Evolutionary conservation across 2,113 vertebrate genomes (phyloP).

Genomic region (Lanius ludovicianus): DNA sequence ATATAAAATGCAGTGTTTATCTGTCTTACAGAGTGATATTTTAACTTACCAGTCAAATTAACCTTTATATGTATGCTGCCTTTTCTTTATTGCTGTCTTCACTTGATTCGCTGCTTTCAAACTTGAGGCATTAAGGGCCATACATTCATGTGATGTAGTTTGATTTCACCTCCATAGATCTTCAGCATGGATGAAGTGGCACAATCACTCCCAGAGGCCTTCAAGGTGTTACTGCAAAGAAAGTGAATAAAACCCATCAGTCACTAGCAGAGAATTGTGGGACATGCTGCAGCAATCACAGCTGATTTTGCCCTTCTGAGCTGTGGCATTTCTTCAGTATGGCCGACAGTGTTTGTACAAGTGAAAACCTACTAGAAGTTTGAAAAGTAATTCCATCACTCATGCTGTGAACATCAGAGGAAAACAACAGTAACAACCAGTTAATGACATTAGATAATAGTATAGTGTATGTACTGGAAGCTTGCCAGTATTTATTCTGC

Average conservation of each 20-base stretch:
- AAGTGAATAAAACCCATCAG: neutral
- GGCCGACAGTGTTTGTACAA: neutral
- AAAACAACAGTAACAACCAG: neutral
- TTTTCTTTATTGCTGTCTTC: neutral
- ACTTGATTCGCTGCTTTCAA: neutral
- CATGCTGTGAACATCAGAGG: neutral
- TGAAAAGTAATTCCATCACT: neutral
- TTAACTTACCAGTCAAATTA: neutral
- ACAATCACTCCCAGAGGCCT: neutral
- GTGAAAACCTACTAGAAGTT: neutral
- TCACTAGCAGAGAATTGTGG: neutral
- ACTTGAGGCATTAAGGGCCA: neutral
- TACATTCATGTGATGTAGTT: neutral
- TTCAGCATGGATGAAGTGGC: neutral
- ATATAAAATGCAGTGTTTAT: neutral
- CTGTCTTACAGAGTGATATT: neutral
- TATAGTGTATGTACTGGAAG: neutral
- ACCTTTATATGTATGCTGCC: neutral
- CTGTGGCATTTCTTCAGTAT: neutral
- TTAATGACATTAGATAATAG: neutral
- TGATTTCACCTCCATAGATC: neutral
- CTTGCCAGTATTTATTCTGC: neutral
- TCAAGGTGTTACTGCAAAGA: neutral
- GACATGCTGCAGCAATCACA: neutral
- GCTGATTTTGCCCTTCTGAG: neutral